Evolutionary conservation across 2,797 vertebrate species (phyloP).

Genomic region (Uromys caudimaculatus): DNA sequence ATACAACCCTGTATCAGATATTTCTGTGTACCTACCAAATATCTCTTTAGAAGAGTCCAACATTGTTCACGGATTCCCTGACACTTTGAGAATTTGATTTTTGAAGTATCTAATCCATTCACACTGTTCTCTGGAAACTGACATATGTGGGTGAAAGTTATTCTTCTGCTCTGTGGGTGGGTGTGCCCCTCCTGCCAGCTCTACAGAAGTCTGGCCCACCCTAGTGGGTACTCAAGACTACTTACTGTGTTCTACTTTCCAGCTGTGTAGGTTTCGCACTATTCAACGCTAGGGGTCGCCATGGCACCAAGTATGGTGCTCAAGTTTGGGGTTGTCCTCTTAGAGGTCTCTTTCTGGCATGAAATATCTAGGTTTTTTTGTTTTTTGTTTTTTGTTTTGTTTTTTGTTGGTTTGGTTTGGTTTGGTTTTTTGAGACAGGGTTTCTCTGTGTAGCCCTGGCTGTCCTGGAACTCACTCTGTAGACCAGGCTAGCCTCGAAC

Average conservation of each 20-base stretch:
- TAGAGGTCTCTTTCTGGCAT: background rate
- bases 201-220: background rate
- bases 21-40: background rate
- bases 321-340: background rate
- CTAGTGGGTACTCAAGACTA: background rate
- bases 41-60: slow-evolving; percentile 19
- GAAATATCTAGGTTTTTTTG: background rate
- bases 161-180: background rate
- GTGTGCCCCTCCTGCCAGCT: background rate
- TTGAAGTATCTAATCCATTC: background rate
- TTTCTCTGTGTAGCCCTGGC: too few species aligned
- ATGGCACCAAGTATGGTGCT: background rate
- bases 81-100: background rate
- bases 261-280: background rate
- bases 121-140: background rate
- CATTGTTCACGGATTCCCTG: background rate
- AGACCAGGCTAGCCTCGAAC: too few species aligned
- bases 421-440: too few species aligned
- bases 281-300: background rate
- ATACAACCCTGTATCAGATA: background rate
- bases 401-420: too few species aligned
- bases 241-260: background rate
- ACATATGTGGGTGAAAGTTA: background rate
- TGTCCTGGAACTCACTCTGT: too few species aligned
- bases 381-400: too few species aligned